phyloP scores from a whole-genome alignment of 2,113 vertebrate species.

The Anhinga anhinga region DNA sequence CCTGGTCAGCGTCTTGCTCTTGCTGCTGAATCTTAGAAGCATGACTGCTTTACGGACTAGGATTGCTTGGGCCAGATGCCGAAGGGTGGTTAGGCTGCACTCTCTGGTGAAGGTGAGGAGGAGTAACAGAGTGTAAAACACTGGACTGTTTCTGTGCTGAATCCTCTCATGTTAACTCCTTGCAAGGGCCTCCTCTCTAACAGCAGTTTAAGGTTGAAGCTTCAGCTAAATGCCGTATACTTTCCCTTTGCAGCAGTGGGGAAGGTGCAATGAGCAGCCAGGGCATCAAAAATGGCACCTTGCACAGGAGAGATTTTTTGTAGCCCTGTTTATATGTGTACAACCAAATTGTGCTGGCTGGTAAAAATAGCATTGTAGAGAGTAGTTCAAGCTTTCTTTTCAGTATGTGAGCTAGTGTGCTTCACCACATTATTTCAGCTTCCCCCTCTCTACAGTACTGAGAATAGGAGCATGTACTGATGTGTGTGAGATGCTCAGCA shows the following conservation, averaged over 20 bases:
- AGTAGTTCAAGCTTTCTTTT: background rate
- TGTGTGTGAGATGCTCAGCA: background rate
- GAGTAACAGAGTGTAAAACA: background rate
- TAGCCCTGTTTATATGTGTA: background rate
- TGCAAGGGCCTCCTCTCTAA: background rate
- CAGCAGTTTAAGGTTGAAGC: background rate
- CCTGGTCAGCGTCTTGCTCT: background rate
- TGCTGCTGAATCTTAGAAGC: background rate
- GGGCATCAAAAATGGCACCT: background rate
- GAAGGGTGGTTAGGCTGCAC: background rate
- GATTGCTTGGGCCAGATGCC: background rate
- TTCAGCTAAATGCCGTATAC: background rate
- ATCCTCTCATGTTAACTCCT: background rate
- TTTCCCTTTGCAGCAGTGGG: background rate
- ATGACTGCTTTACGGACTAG: background rate
- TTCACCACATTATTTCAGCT: background rate
- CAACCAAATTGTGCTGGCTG: background rate
- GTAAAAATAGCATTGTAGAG: background rate
- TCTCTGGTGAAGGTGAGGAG: background rate
- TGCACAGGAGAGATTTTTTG: background rate
- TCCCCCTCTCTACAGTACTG: background rate
- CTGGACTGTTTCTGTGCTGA: background rate
- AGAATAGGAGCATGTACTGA: background rate
- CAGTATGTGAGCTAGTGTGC: background rate
- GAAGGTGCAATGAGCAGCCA: background rate